These are phyloP conservation scores for Drosophila tani DNA, from an alignment of 1,140 invertebrate genomes.

Conservation along the genomic window DNA sequence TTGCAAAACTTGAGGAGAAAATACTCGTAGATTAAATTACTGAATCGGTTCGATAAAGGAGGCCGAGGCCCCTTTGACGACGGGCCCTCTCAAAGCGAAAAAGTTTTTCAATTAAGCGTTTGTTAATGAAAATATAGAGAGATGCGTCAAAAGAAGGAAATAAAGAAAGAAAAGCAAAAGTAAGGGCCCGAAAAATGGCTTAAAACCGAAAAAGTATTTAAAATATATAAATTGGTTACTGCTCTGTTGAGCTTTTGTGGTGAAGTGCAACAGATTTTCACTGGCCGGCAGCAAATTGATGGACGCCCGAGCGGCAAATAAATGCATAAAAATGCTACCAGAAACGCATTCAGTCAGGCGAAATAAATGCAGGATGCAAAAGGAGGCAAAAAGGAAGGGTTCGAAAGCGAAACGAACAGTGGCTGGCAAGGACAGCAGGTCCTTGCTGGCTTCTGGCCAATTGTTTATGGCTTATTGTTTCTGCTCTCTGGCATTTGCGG, in stretches of 20 bases:
- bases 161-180: slow-evolving; percentile 32
- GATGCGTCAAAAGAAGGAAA: slow-evolving; percentile 17
- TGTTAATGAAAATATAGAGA: slow-evolving; percentile 70
- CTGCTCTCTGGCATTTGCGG: slow-evolving; percentile 20
- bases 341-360: slow-evolving; percentile 32
- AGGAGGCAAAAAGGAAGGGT: slow-evolving; percentile 8
- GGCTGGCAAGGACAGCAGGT: slow-evolving; percentile 33
- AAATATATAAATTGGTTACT: slow-evolving; percentile 68
- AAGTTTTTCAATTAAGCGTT: slow-evolving; percentile 80
- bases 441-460: slow-evolving; percentile 53
- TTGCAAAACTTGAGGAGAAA: slow-evolving; percentile 30
- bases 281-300: slow-evolving; percentile 58
- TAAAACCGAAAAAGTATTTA: slow-evolving; percentile 56
- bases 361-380: slow-evolving; percentile 42
- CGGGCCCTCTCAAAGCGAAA: slow-evolving; percentile 63
- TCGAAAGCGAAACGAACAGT: slow-evolving; percentile 49
- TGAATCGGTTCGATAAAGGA: slow-evolving; percentile 56
- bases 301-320: slow-evolving; percentile 41
- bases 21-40: slow-evolving; percentile 26
- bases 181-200: slow-evolving; percentile 29
- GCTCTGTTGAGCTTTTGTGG: slow-evolving; percentile 62
- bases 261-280: slow-evolving; percentile 74
- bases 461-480: slow-evolving; percentile 73
- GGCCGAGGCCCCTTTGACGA: slow-evolving; percentile 31
- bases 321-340: slow-evolving; percentile 40